Evolutionary conservation across 2,113 vertebrate species (phyloP).

Genomic region (Echinops telfairi): DNA sequence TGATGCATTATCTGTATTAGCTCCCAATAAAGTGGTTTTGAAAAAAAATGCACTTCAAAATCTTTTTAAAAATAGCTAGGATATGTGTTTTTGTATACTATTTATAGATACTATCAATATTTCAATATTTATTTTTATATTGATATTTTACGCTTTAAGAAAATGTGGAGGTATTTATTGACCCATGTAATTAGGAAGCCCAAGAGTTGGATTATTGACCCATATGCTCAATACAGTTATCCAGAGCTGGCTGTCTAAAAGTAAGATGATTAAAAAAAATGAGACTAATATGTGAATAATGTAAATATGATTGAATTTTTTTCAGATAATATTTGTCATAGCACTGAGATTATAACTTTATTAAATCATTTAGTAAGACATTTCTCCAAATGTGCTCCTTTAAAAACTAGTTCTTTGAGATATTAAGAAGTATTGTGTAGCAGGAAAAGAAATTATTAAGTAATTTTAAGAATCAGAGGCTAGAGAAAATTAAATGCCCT

Average conservation of each 20-base stretch:
- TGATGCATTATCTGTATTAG: too few species aligned
- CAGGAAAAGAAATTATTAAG: neutral
- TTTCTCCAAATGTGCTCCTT: slow-evolving; percentile 23
- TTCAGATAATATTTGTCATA: neutral
- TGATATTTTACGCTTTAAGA: neutral
- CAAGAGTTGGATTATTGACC: neutral
- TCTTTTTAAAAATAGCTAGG: neutral
- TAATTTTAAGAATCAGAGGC: neutral
- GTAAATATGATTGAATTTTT: neutral
- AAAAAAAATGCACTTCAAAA: too few species aligned
- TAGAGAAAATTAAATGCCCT: slow-evolving; percentile 4
- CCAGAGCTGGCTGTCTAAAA: neutral
- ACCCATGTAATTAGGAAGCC: neutral
- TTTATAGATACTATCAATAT: neutral
- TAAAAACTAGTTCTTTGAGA: neutral
- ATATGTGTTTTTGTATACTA: neutral
- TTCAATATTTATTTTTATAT: neutral
- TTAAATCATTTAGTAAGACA: slow-evolving; percentile 16
- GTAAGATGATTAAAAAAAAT: neutral
- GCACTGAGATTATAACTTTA: neutral
- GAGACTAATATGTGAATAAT: slow-evolving; percentile 5
- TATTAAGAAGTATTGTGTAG: neutral
- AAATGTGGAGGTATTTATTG: neutral
- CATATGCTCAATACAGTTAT: neutral
- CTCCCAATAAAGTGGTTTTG: too few species aligned